Evolutionary conservation across 1,140 invertebrate species (phyloP).

Genomic region (Temnothorax nylanderi): DNA sequence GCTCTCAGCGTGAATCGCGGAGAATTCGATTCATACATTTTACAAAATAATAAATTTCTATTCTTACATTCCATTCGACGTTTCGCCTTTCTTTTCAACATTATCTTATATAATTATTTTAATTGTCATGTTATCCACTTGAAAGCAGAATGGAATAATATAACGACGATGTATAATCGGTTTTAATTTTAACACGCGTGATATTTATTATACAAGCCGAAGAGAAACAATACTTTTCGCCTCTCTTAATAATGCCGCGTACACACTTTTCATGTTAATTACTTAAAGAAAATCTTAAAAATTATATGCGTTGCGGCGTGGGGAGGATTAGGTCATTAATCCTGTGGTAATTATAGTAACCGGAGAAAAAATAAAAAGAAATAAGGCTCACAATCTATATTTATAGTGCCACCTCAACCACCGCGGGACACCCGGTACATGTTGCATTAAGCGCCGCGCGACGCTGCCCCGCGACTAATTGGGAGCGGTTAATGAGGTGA

Average conservation of each 20-base stretch:
- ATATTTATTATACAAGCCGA: not conserved
- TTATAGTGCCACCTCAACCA: slow-evolving; percentile 11
- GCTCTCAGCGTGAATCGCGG: slow-evolving; percentile 14
- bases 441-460: slow-evolving; percentile 52
- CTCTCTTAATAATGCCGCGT: not conserved
- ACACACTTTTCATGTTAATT: not conserved
- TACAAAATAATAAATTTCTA: slow-evolving; percentile 32
- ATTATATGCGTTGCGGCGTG: not conserved
- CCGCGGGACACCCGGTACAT: slow-evolving; percentile 34
- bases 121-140: not conserved
- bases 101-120: not conserved
- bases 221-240: not conserved
- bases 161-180: not conserved
- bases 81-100: not conserved
- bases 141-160: not conserved
- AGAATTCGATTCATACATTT: slow-evolving; percentile 39
- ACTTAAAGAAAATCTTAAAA: slow-evolving; percentile 8
- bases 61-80: not conserved
- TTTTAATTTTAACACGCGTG: not conserved
- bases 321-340: not conserved
- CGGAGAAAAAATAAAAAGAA: not conserved
- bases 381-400: slow-evolving; percentile 2
- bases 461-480: slow-evolving; percentile 56
- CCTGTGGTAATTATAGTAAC: not conserved
- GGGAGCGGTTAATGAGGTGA: slow-evolving; percentile 62